Conservation (phyloP, 1,140 invertebrate species). For the Macrobrachium rosenbergii region DNA sequence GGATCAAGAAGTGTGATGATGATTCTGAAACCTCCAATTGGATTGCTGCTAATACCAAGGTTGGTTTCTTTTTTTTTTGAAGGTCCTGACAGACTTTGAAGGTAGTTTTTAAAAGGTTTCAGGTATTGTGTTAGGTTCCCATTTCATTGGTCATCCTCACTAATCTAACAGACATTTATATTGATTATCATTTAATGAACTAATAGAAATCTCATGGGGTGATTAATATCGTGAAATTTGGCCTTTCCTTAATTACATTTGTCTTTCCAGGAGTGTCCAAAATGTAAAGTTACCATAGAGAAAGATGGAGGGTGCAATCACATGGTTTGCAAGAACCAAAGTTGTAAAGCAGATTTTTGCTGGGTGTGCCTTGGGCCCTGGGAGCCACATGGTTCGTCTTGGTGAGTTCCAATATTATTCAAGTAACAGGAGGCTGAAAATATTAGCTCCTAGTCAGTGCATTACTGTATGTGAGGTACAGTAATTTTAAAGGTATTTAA, state of each 20-base stretch:
- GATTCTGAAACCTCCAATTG: constrained; percentile 99
- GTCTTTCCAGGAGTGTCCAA: constrained; percentile 87
- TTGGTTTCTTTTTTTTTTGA: background rate
- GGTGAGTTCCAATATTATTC: constrained; percentile 74
- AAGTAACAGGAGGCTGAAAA: background rate
- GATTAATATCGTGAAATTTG: no score
- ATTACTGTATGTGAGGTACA: background rate
- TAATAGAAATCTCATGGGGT: no score
- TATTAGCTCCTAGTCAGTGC: background rate
- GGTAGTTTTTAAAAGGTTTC: no score
- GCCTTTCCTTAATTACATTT: no score
- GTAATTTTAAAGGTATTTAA: no score
- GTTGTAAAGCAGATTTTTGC: constrained; percentile 98
- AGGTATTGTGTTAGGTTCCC: no score
- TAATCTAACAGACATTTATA: no score
- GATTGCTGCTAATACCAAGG: constrained; percentile 99
- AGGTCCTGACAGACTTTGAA: background rate
- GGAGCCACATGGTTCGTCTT: constrained; percentile 98
- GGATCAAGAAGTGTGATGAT: constrained; percentile 99
- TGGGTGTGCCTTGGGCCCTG: constrained; percentile 99
- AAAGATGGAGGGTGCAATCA: constrained; percentile 99
- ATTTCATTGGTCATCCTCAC: no score
- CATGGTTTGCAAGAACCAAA: constrained; percentile 99
- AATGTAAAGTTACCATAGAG: constrained; percentile 98
- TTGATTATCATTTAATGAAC: no score